Evolutionary conservation across 2,797 vertebrate genomes (phyloP), one percentile per base, ranked within the genome.

Genomic region (Aratinga solstitialis): DNA sequence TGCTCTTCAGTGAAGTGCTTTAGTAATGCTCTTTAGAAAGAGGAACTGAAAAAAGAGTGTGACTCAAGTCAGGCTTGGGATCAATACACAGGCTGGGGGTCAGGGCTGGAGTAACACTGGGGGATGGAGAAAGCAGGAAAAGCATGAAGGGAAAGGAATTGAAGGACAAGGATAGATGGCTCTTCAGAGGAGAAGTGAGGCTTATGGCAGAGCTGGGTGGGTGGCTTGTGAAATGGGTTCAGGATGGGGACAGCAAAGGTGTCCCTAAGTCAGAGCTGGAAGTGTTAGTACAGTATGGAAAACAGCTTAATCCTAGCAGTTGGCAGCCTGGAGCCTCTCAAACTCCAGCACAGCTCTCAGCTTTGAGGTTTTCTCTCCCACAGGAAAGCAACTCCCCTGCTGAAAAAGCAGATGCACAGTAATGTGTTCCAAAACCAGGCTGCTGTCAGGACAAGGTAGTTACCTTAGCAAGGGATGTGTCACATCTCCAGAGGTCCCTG

Each of bases 401-500:
- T 65, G 92, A 61, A 90, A 48, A 83, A 45, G 84, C 94, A 95
- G 94, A 76, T 91, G 84, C 71, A 24, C 3, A 0, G 79, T 34
- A 79, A 38, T 42, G 38, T 65, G 93, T 53, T 89, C 81, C 84
- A 77, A 58, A 86, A 76, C 2, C 67, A 53, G 43, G 90, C 3
- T 27, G 11, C 65, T 89, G 84, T 40, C 86, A 94, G 88, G 83
- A 78, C 89, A 65, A 63, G 80, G 89, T 23, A 90, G 54, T 75
- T 67, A 16, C 72, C 61, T 68, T 20, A 85, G 90, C 84, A 74
- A 83, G 93, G 81, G 74, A 92, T 61, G 77, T 85, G 89, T 82
- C 95, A 93, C 87, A 80, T 72, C 89, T 88, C 90, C 71, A 63
- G 86, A 92, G 78, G 18, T 32, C 83, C 91, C 88, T 95, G 85